Evolutionary conservation across 2,888 invertebrate genomes (phyloP), one percentile per base, ranked within the genome.

Genomic region (Erpobdella octoculata): DNA sequence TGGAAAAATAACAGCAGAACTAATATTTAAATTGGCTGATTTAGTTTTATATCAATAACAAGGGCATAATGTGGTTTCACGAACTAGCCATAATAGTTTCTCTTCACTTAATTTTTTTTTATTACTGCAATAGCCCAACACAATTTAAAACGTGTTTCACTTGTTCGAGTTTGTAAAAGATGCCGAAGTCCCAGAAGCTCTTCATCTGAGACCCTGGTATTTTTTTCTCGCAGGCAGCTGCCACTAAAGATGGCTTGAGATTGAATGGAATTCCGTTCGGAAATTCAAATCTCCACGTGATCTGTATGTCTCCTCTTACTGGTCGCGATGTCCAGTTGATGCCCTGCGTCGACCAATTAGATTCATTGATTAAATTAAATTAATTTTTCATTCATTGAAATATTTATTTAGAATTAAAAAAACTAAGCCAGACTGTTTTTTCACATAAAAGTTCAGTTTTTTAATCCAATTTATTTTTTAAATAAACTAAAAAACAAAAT

Each of bases 251-350:
- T n/a, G n/a, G 41, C 15, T 58, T 67, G n/a, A 76, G 64, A 18
- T 76, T 72, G 36, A 59, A 61, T 3, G 76, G 76, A n/a, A 72
- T 48, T 1, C 72, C 74, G 15, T 70, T 61, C 25, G 73, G 73
- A 66, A 78, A 74, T 25, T 74, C 71, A 41, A 74, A 73, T 4
- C 76, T 71, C 76, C 78, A 77, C n/a, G 73, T 76, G 35, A 79
- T 65, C 74, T 78, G 78, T 6, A 79, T 37, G 64, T 79, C 79
- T 8, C 78, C 79, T 33, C 67, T 70, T n/a, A 78, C 75, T 9
- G 78, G 79, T 53, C 77, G 76, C 5, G 76, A 70, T 0, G 78
- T 76, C 79, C 79, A 79, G 74, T 79, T 79, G 33, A 79, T 72
- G 72, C 76, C 76, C 79, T 79, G n/a, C n/a, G n/a, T n/a, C n/a